Percentiles rank a stretch among this genome's conserved stretches.
Evolutionary conservation across 2,797 vertebrate genomes (phyloP).

Genomic region (Potorous gilbertii): DNA sequence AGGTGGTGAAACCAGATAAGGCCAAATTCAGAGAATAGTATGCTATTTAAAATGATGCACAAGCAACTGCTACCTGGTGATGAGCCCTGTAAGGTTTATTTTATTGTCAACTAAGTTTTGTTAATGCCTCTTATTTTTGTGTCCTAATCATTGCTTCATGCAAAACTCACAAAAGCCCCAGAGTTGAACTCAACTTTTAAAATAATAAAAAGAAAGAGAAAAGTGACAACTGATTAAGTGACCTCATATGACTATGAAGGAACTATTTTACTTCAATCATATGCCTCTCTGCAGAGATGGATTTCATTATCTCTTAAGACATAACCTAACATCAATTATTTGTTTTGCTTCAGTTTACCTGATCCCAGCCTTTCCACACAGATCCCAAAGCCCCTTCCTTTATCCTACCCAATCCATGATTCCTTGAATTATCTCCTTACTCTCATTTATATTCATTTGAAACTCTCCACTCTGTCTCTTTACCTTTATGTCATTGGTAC

Average conservation of each 20-base stretch:
- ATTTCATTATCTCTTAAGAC: not conserved
- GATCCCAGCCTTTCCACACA: not conserved
- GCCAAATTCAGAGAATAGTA: not conserved
- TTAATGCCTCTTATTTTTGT: not conserved
- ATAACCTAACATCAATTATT: not conserved
- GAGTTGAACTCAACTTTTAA: not conserved
- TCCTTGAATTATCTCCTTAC: not conserved
- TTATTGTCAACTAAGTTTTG: not conserved
- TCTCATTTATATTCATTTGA: not conserved
- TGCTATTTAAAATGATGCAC: not conserved
- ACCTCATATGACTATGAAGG: not conserved
- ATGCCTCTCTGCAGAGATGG: not conserved
- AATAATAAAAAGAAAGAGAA: not conserved
- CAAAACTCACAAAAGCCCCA: not conserved
- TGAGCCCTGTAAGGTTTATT: not conserved
- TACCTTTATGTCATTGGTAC: not conserved
- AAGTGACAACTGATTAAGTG: not conserved
- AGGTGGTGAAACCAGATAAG: not conserved
- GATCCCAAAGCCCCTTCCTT: not conserved
- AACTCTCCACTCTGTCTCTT: not conserved
- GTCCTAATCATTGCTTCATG: not conserved
- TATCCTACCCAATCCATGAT: not conserved
- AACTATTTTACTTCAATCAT: not conserved
- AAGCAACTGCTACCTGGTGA: not conserved
- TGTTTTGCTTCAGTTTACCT: not conserved